phyloP scores from a whole-genome alignment of 2,797 vertebrate species.

The Chrosomus eos region DNA sequence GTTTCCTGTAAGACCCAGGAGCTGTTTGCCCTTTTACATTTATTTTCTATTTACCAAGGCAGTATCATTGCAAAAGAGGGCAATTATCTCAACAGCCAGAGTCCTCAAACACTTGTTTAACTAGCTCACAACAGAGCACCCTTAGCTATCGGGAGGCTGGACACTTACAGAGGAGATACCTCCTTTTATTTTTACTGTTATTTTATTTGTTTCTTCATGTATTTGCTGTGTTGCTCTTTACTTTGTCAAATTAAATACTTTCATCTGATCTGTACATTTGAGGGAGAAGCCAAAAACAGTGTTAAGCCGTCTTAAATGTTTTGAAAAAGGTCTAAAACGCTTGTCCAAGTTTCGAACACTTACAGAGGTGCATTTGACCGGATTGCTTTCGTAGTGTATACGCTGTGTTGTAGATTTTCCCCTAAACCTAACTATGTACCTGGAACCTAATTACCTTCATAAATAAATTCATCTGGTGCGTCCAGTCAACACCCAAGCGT shows the following conservation, averaged over 20 bases:
- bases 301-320: neutral
- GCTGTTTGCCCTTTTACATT: conserved; percentile 45
- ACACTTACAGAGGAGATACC: neutral
- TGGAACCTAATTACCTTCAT: too few relatives aligned
- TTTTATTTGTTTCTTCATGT: neutral
- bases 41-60: conserved; percentile 39
- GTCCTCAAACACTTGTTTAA: conserved; percentile 29
- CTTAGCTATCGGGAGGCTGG: neutral
- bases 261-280: neutral
- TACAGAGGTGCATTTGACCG: too few relatives aligned
- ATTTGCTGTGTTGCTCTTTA: neutral
- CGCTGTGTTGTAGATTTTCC: too few relatives aligned
- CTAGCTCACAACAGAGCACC: conserved; percentile 20
- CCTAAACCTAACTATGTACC: too few relatives aligned
- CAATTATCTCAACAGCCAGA: conserved; percentile 45
- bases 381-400: too few relatives aligned
- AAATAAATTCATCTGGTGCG: too few relatives aligned
- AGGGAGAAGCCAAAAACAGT: neutral
- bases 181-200: neutral
- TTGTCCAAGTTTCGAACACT: too few relatives aligned
- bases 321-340: too few relatives aligned
- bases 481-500: too few relatives aligned
- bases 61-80: conserved; percentile 42
- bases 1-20: conserved; percentile 35
- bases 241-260: neutral